phyloP scores from a whole-genome alignment of 2,113 vertebrate species.

The Heterotis niloticus region DNA sequence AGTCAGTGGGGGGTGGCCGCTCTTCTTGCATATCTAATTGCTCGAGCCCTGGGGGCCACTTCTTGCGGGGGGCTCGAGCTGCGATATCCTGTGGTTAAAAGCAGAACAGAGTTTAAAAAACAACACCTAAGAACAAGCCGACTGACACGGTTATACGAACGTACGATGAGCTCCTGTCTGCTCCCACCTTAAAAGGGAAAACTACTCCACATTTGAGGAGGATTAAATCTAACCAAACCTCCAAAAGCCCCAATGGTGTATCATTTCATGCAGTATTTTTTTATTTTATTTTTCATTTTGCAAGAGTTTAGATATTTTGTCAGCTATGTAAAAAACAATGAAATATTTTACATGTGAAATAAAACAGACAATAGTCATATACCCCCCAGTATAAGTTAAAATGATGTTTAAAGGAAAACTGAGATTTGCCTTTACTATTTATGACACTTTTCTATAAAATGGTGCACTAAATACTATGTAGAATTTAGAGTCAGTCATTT shows the following conservation, averaged over 20 bases:
- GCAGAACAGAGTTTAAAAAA: neutral
- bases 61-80: slow-evolving; percentile 6
- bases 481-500: no score
- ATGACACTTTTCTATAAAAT: no score
- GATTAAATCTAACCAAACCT: neutral
- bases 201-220: neutral
- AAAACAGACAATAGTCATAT: no score
- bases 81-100: slow-evolving; percentile 19
- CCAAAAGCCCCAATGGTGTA: neutral
- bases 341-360: no score
- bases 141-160: slow-evolving; percentile 22
- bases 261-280: neutral
- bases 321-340: no score
- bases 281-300: no score
- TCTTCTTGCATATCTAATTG: slow-evolving; percentile 18
- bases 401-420: no score
- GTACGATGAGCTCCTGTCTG: slow-evolving; percentile 2
- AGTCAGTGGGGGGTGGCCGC: neutral
- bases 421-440: no score
- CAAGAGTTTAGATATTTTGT: no score
- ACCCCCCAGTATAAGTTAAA: no score
- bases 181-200: neutral
- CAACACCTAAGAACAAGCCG: slow-evolving; percentile 7
- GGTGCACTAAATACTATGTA: no score
- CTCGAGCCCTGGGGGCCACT: slow-evolving; percentile 26